Base-by-base conservation (phyloP, 2,888 invertebrate species). In the Stictocephala bisonia region DNA sequence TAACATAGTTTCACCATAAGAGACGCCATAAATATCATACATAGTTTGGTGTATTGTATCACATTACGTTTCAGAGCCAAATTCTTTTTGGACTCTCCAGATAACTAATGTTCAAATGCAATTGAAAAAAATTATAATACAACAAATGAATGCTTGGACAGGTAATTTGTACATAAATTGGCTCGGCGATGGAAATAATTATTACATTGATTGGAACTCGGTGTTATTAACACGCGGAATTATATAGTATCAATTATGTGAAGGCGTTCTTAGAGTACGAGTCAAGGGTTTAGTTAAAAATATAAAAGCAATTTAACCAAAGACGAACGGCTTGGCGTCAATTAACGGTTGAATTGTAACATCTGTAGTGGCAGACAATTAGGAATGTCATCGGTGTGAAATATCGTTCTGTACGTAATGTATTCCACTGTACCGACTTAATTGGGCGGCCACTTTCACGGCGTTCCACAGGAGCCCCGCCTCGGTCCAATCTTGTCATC, bases 351-450 rank as follows among this genome's bases (percentile, higher is more conserved):
- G 64, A 64, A 26, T 44, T 64, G 64, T 64, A 44, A 64, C 64
- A 60, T 60, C 60, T 24, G 44, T 44, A 44, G 9, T 44, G 44
- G 64, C 64, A 15, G 22, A 58, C 70, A 71, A 71, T 71, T 58
- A 44, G 44, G 58, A 58, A 58, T 71, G 58, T 71, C 70, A 58
- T 71, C 70, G 48, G 31, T 9, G 58, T 71, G 70, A 71, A 71
- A 71, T 71, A 71, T 71, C 48, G 70, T 71, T 58, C 18, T 44
- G 31, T 44, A 44, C 58, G 22, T 71, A 71, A 71, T 71, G 70
- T 58, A 71, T 56, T 71, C 70, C 27, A 44, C 58, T 56, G 41
- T 56, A 70, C 70, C 29, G 35, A 51, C 68, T 69, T 69, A 69
- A 69, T 51, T 53, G 69, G 69, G 27, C 69, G 27, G 68, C 68